Conservation (phyloP, 2,797 vertebrate species). For the Acipenser transmontanus region DNA sequence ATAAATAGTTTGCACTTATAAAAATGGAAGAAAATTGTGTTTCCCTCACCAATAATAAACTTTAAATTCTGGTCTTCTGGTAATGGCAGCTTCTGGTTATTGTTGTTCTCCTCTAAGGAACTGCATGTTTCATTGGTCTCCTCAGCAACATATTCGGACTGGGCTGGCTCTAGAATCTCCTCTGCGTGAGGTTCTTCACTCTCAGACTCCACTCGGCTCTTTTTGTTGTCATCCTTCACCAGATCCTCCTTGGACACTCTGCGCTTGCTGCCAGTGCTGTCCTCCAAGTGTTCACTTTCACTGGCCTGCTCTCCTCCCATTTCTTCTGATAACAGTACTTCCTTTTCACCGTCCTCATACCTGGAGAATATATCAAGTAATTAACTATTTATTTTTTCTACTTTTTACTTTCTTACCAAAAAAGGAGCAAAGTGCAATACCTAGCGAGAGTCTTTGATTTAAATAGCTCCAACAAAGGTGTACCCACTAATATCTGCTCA, state of each 20-base stretch:
- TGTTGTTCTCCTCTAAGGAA: conserved; percentile 5
- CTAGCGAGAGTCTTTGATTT: too few species aligned
- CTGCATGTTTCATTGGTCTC: conserved; percentile 20
- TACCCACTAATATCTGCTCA: too few species aligned
- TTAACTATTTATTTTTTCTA: too few species aligned
- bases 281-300: conserved; percentile 26
- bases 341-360: conserved; percentile 42
- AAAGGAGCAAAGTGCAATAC: too few species aligned
- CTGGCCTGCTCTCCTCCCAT: neutral
- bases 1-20: too few species aligned
- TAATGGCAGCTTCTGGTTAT: neutral
- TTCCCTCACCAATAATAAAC: conserved; percentile 49
- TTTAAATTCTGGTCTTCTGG: conserved; percentile 20
- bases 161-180: conserved; percentile 11
- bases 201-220: conserved; percentile 51
- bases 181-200: neutral
- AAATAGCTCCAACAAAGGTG: too few species aligned
- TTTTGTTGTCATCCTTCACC: conserved; percentile 61
- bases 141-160: neutral
- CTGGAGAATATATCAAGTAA: conserved; percentile 31
- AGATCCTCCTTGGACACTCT: conserved; percentile 44
- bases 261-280: conserved; percentile 51
- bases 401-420: too few species aligned
- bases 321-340: conserved; percentile 1
- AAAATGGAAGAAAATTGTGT: neutral